Evolutionary conservation across 2,888 invertebrate species (phyloP), one percentile per base, ranked within the genome.

Genomic region (Meteorus colon): DNA sequence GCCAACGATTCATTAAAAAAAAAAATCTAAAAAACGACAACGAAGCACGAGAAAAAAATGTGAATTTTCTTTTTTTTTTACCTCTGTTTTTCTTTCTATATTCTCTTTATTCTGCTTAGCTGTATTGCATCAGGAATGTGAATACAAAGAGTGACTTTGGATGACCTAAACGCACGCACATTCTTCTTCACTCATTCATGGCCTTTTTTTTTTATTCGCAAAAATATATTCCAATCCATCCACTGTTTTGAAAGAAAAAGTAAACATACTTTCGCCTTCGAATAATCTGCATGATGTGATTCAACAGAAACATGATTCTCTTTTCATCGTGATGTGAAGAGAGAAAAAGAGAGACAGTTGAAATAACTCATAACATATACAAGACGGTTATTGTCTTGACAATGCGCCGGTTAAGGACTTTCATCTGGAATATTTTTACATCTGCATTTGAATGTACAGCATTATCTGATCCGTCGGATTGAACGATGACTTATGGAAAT

Each of bases 401-500:
- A 34, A 34, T 59, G 16, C 59, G 27, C 34, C 31, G 59, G 69
- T 59, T 51, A 62, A 68, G 24, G 62, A 69, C 69, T 65, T 73
- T 73, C 65, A 73, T 66, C 73, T 66, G 55, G n/a, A 65, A 59
- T 62, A 69, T 69, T 69, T 69, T 34, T 34, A 69, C 55, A n/a
- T 45, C 55, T 60, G 29, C 24, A 73, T 73, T 73, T 65, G 55
- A 63, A 74, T 65, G 62, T 24, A 34, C 34, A 19, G 2, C 6
- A 55, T 55, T 69, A 74, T 74, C 65, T 60, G 74, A 74, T 62
- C 55, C 55, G 73, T 4, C 41, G 45, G 67, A 73, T 73, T 67
- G 62, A 62, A 68, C 60, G 70, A 69, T 63, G 63, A 75, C 59
- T 75, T 75, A 75, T 75, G 72, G 45, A 72, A 75, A 75, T 75